phyloP scores from a whole-genome alignment of 1,140 invertebrate species.

The Arctopsyche grandis region DNA sequence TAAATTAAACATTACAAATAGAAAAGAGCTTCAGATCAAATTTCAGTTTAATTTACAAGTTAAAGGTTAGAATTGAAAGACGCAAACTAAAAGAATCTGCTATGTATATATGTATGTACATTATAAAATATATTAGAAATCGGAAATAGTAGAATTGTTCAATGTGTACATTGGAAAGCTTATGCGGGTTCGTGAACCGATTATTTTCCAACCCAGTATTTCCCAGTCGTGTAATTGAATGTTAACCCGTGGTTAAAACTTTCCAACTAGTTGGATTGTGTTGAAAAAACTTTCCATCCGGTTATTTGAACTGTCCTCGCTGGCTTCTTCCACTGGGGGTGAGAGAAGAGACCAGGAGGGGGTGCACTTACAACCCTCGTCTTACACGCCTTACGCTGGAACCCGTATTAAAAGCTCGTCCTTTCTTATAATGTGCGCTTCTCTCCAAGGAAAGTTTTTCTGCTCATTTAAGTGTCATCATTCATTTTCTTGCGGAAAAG shows the following conservation, averaged over 20 bases:
- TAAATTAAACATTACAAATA: too few species aligned
- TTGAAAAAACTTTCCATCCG: conserved; percentile 45
- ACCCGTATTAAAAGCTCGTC: conserved; percentile 23
- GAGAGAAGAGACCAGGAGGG: too few species aligned
- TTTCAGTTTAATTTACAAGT: too few species aligned
- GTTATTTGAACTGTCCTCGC: conserved; percentile 43
- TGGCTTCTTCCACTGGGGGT: background rate
- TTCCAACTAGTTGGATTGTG: conserved; percentile 43
- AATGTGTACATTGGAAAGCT: too few species aligned
- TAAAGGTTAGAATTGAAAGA: too few species aligned
- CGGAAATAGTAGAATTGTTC: too few species aligned
- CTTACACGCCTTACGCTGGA: background rate
- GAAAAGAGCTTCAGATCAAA: too few species aligned
- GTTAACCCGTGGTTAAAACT: conserved; percentile 46
- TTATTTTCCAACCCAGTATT: background rate
- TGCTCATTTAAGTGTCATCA: conserved; percentile 14
- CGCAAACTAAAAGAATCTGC: too few species aligned
- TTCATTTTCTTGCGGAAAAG: conserved; percentile 16
- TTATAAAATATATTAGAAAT: too few species aligned
- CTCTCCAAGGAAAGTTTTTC: conserved; percentile 7
- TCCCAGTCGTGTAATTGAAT: conserved; percentile 50
- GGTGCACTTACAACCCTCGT: background rate
- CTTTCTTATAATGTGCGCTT: background rate
- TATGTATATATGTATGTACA: too few species aligned
- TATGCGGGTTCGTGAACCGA: background rate